Base-by-base conservation (phyloP, 2,113 vertebrate genomes). In the Rissa tridactyla region DNA sequence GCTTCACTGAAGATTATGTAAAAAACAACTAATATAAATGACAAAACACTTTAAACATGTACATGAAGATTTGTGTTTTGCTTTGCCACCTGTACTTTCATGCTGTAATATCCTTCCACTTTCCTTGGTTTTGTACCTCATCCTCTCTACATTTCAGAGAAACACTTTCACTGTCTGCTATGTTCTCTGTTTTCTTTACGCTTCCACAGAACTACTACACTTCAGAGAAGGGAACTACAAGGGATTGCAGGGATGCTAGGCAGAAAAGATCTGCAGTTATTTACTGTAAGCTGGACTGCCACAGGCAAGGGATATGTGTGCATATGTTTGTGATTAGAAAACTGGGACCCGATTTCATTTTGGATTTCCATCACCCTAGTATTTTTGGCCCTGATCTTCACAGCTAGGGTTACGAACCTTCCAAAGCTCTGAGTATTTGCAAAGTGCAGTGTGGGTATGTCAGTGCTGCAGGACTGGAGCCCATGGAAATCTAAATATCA, bases 401-500 rank as follows among this genome's bases (percentile, higher is more conserved):
- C 10, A 87, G 4, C 3, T 44, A 54, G 4, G 7, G 2, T 75
- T 85, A 51, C 52, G 60, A 82, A 77, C 5, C 26, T 92, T 82
- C 8, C 13, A 51, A 54, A 38, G 3, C 5, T 66, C 32, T 27
- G 3, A 0, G 1, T 38, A 44, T 76, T 79, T 88, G 7, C 19
- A 58, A 80, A 58, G 18, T 46, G 8, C 10, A 58, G 15, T n/a
- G 27, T 66, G 32, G 7, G 3, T 70, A 20, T 47, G 22, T 49
- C 58, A 92, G 32, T 7, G 8, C 6, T 72, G 5, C 42, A 69
- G n/a, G 15, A 79, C 8, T 44, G 30, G 55, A 84, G 23, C 6
- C 12, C 1, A 1, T 23, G 5, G 30, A 88, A 89, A 82, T 62
- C 7, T 54, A 88, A 89, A n/a, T 79, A 52, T 65, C 38, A 49